These are phyloP conservation scores for Zaprionus camerounensis DNA, from an alignment of 1,140 invertebrate species.

Conservation along the genomic window DNA sequence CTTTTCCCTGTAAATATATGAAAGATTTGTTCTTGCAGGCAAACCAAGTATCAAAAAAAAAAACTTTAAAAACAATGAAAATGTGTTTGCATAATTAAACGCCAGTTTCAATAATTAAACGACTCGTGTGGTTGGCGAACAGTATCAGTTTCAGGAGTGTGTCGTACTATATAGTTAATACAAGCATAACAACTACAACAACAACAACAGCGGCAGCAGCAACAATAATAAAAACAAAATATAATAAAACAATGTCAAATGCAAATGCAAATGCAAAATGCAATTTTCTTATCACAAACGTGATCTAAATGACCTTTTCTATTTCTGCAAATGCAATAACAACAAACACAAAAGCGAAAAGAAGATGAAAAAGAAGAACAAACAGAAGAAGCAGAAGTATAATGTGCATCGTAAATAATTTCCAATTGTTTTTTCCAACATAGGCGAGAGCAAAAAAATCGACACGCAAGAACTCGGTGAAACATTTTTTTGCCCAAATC, in stretches of 20 bases:
- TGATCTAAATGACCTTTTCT: slow-evolving; percentile 75
- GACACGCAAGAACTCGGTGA: slow-evolving; percentile 83
- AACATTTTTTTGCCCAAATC: slow-evolving; percentile 83
- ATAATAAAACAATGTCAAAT: slow-evolving; percentile 54
- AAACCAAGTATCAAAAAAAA: slow-evolving; percentile 24
- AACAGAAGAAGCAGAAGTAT: slow-evolving; percentile 28
- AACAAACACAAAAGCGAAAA: slow-evolving; percentile 34
- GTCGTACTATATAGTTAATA: slow-evolving; percentile 25
- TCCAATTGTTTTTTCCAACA: slow-evolving; percentile 36
- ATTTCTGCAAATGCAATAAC: slow-evolving; percentile 47
- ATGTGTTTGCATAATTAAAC: slow-evolving; percentile 43
- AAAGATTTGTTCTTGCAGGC: slow-evolving; percentile 59
- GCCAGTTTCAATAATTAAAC: slow-evolving; percentile 44
- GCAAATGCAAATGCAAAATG: slow-evolving; percentile 60
- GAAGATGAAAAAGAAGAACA: slow-evolving; percentile 3
- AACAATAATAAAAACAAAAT: slow-evolving; percentile 17
- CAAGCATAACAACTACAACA: slow-evolving; percentile 45
- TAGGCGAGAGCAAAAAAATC: slow-evolving; percentile 83
- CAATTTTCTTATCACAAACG: slow-evolving; percentile 67
- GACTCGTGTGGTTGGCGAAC: slow-evolving; percentile 65
- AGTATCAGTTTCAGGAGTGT: slow-evolving; percentile 66
- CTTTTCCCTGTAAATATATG: slow-evolving; percentile 62
- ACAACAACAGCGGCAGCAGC: slow-evolving; percentile 27
- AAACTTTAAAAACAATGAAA: slow-evolving; percentile 29
- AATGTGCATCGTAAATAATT: slow-evolving; percentile 58